A percentile compares a stretch with the other conserved stretches of the same genome.
These are phyloP conservation scores for Anthopleura xanthogrammica DNA, from an alignment of 92 coral and sea anemone species.

Conservation along the genomic window DNA sequence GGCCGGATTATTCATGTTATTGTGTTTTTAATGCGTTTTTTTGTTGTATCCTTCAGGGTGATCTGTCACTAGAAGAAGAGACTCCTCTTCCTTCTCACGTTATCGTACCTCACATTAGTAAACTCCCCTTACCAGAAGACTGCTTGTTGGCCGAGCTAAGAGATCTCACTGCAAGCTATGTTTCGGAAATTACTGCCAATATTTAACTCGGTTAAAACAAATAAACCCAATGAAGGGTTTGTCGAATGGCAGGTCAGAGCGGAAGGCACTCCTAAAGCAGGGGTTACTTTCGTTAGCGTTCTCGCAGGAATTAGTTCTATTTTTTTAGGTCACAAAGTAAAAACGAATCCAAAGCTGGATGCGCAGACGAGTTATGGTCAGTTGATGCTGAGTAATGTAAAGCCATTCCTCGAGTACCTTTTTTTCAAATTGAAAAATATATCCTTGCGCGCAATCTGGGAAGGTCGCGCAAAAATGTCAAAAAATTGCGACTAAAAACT, in stretches of 20 bases:
- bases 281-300: neutral
- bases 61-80: conserved; percentile 55
- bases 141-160: conserved; percentile 86
- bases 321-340: neutral
- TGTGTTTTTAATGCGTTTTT: neutral
- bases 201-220: neutral
- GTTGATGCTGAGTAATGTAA: neutral
- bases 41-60: conserved; percentile 41
- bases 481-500: neutral
- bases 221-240: too few relatives aligned
- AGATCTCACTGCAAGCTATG: conserved; percentile 78
- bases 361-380: neutral
- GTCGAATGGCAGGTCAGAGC: neutral
- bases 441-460: too few relatives aligned
- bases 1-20: neutral
- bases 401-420: neutral
- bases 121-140: conserved; percentile 94
- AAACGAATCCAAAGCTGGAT: neutral
- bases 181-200: conserved; percentile 62
- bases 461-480: too few relatives aligned
- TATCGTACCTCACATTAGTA: conserved; percentile 83
- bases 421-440: too few relatives aligned
- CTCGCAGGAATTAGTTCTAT: neutral
- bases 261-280: neutral
- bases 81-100: conserved; percentile 66